These are phyloP conservation scores for Bugula neritina DNA, from an alignment of 2,888 invertebrate species.

Conservation along the genomic window DNA sequence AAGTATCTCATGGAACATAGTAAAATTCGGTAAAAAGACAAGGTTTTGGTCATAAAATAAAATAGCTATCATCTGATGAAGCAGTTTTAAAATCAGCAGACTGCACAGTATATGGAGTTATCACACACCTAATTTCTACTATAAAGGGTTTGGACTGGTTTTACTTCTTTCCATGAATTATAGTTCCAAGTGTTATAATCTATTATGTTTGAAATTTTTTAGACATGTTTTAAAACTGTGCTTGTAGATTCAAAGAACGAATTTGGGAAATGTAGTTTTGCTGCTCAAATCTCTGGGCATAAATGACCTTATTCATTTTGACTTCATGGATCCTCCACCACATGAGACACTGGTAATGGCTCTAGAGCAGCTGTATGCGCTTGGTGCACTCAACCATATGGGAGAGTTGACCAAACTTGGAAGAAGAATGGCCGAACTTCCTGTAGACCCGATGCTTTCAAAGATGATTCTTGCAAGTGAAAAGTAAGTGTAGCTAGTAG, in stretches of 20 bases:
- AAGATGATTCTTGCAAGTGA: constrained; percentile 96
- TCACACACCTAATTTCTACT: no score
- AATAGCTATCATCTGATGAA: no score
- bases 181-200: no score
- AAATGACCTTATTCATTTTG: constrained; percentile 94
- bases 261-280: constrained; percentile 92
- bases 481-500: constrained; percentile 61
- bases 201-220: no score
- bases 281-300: constrained; percentile 94
- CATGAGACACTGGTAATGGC: constrained; percentile 65
- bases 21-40: no score
- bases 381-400: constrained; percentile 93
- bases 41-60: no score
- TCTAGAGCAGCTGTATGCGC: constrained; percentile 90
- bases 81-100: no score
- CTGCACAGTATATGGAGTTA: no score
- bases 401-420: constrained; percentile 96
- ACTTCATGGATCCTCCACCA: constrained; percentile 93
- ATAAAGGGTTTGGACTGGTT: no score
- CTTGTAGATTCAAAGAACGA: constrained; percentile 79
- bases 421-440: constrained; percentile 97
- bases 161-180: no score
- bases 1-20: no score
- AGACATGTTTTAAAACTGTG: no score
- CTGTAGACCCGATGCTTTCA: constrained; percentile 96